phyloP scores from a whole-genome alignment of 92 coral and sea anemone species.

The Porites lobata region DNA sequence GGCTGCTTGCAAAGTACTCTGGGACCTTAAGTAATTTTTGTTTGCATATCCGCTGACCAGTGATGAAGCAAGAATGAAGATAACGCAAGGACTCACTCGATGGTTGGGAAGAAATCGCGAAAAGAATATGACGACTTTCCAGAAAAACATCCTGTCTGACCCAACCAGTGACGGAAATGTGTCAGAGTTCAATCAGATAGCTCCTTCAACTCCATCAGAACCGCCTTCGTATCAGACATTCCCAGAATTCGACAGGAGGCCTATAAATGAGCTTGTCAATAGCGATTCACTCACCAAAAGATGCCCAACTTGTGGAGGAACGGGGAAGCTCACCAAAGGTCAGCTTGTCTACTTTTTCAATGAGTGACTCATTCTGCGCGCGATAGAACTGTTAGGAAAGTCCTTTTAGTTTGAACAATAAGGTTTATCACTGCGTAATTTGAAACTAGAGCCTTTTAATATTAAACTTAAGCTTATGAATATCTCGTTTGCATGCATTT shows the following conservation, averaged over 20 bases:
- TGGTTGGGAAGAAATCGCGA: neutral
- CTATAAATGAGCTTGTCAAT: neutral
- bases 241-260: constrained; percentile 28
- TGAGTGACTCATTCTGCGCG: neutral
- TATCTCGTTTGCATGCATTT: too few species aligned
- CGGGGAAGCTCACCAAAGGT: constrained; percentile 90
- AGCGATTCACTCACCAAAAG: constrained; percentile 51
- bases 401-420: too few species aligned
- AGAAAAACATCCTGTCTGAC: constrained; percentile 35
- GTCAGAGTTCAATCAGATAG: neutral
- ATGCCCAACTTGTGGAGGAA: constrained; percentile 94
- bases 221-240: constrained; percentile 26
- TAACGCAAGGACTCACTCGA: neutral
- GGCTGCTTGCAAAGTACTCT: neutral
- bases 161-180: constrained; percentile 43
- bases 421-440: too few species aligned
- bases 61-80: too few species aligned
- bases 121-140: neutral
- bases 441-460: too few species aligned
- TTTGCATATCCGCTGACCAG: constrained; percentile 24
- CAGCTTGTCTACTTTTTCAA: neutral
- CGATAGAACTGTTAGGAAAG: neutral
- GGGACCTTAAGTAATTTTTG: neutral
- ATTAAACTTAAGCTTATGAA: too few species aligned
- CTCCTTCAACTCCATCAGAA: neutral